Evolutionary conservation across 2,888 invertebrate species (phyloP).

Genomic region (Torymus tubicola): DNA sequence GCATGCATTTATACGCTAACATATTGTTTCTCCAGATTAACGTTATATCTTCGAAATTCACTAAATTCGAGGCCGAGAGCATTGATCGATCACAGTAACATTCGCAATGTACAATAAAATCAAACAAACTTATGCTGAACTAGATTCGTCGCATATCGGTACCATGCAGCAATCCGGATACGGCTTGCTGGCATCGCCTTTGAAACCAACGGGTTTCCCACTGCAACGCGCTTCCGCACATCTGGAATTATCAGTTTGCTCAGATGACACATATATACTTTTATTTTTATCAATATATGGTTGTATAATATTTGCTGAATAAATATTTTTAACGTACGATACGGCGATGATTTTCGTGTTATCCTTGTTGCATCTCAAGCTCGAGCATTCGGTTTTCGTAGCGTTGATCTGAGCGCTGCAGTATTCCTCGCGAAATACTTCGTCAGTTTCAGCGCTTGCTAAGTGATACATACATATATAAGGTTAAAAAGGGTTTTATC

Average conservation of each 20-base stretch:
- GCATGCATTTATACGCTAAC: too few species aligned
- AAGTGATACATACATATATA: too few species aligned
- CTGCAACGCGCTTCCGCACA: slow-evolving; percentile 40
- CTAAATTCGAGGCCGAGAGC: too few species aligned
- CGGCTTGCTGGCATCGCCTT: slow-evolving; percentile 26
- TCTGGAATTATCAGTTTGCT: slow-evolving; percentile 12
- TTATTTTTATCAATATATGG: neutral
- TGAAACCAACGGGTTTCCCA: slow-evolving; percentile 32
- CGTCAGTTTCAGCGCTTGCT: neutral
- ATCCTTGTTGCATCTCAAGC: slow-evolving; percentile 40
- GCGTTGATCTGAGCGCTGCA: neutral
- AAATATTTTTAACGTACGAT: slow-evolving; percentile 18
- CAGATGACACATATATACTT: too few species aligned
- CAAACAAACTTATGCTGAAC: too few species aligned
- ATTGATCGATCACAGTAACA: too few species aligned
- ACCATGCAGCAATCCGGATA: slow-evolving; percentile 46
- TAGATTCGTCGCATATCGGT: slow-evolving; percentile 32
- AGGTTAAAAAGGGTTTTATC: too few species aligned
- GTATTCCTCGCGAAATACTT: slow-evolving; percentile 43
- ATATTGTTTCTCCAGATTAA: too few species aligned
- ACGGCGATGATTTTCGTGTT: slow-evolving; percentile 30
- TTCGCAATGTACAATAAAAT: too few species aligned
- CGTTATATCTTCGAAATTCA: too few species aligned
- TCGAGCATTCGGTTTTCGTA: slow-evolving; percentile 13
- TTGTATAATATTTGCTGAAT: neutral